Base-by-base conservation (phyloP, 92 coral and sea anemone genomes). In the Siderastrea radians region DNA sequence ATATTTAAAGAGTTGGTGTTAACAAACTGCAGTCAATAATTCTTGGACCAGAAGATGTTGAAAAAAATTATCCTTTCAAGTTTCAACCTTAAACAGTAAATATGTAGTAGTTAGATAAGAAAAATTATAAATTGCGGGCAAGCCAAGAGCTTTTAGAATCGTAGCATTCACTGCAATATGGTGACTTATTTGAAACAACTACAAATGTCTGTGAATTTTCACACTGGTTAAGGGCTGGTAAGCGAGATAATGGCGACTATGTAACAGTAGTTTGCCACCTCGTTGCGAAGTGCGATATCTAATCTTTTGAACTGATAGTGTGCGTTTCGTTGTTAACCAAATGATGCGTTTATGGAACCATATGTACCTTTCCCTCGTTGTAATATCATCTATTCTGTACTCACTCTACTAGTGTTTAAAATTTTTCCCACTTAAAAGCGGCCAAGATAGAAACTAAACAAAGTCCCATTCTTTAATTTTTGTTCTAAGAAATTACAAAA, bases 161-260 rank as follows among this genome's bases (percentile, higher is more conserved):
- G 12, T 13, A 49, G 47, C 4, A 7, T 51, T 72, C 38, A 16
- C 77, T n/a, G 9, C 15, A n/a, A 63, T 51, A 63, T 74, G 78
- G 55, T 74, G 53, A 74, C 62, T 73, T 52, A 48, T 50, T 9
- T 17, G 7, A 7, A 80, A 17, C 66, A 17, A 58, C 45, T n/a
- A 82, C n/a, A 51, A 55, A 70, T 13, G 57, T 69, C 77, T 82
- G 86, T 57, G 86, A 82, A 70, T 82, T 82, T 82, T 72, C 16
- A 57, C 51, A 11, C 59, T 47, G 8, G 13, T 16, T 6, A 6
- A 57, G 69, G 78, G 78, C 86, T 69, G 86, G 13, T 53, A 58
- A 3, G 5, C 47, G 64, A 10, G 77, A 14, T 70, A 71, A 70
- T 6, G 13, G n/a, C 52, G 6, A 49, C 49, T 70, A 11, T 72